These are phyloP conservation scores for Argentina silus DNA, from an alignment of 2,797 vertebrate genomes.

Conservation along the genomic window DNA sequence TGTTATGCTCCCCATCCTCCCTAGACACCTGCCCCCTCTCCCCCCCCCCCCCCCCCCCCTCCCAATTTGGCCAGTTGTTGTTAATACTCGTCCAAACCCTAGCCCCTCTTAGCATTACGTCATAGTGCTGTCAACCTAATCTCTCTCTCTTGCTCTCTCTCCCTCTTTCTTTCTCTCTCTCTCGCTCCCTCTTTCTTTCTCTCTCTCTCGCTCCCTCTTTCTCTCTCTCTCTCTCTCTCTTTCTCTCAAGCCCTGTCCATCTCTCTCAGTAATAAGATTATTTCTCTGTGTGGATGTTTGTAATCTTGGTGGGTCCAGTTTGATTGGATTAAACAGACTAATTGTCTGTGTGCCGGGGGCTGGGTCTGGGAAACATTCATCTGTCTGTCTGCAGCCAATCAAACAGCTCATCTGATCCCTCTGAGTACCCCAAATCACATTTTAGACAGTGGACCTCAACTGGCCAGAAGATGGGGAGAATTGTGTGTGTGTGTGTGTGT, in stretches of 20 bases:
- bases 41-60: neutral
- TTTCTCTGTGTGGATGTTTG: neutral
- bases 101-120: neutral
- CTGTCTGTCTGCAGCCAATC: neutral
- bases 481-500: too few species aligned
- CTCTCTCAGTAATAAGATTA: neutral
- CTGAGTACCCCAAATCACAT: neutral
- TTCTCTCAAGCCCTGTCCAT: neutral
- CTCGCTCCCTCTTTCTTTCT: neutral
- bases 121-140: neutral
- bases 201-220: neutral
- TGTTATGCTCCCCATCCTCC: neutral
- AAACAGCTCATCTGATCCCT: neutral
- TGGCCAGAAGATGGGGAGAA: too few species aligned
- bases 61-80: neutral
- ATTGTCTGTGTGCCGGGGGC: constrained; percentile 1
- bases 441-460: neutral
- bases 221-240: neutral
- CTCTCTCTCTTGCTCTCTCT: neutral
- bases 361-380: neutral
- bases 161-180: neutral
- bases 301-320: neutral
- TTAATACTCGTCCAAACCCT: neutral
- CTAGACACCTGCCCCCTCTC: neutral
- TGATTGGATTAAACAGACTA: neutral